Evolutionary conservation across 2,888 invertebrate genomes (phyloP), one percentile per base, ranked within the genome.

Genomic region (Eupithecia subumbrata): DNA sequence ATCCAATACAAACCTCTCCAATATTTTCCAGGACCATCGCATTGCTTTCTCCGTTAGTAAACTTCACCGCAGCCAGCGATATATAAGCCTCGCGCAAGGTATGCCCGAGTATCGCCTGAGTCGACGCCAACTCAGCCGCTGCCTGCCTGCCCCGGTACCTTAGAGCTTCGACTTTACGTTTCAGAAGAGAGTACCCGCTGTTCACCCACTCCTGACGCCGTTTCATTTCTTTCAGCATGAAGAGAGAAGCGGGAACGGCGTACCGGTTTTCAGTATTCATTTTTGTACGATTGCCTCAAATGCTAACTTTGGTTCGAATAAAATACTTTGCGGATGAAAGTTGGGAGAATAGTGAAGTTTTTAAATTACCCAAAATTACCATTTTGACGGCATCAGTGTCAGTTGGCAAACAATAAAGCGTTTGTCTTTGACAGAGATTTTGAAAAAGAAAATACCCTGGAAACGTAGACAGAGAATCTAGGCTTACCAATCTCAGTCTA

Each of bases 11-110:
- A 68, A 93, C 95, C 89, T 94, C 90, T 2, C 91, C 94, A 79
- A 95, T 90, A 84, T 92, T 94, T 78, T 95, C 95, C 34, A 94
- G 86, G 9, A 95, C 91, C 81, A 95, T 84, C 5, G 95, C 94
- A 84, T 94, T 93, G 5, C 94, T 93, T 66, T 95, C 94, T 5
- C 95, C 95, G 79, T 94, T 95, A 7, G 92, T 91, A 71, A 95
- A 95, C 78, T 94, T 95, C 3, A 95, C 89, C 25, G 93, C 94
- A 1, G 95, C 95, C 5, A 95, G 80, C 0, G 92, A 90, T 69
- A 95, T 94, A 74, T 93, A 95, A 0, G 95, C 95, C 80, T 95
- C 94, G 73, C 85, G 87, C 52, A 95, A 79, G 0, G 90, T 90
- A 67, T 93, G 92, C 0, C 92, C 91, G 37, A 94, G 79, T 5